Base-by-base conservation (phyloP, 2,888 invertebrate species). In the Dicranocentrus wangi region DNA sequence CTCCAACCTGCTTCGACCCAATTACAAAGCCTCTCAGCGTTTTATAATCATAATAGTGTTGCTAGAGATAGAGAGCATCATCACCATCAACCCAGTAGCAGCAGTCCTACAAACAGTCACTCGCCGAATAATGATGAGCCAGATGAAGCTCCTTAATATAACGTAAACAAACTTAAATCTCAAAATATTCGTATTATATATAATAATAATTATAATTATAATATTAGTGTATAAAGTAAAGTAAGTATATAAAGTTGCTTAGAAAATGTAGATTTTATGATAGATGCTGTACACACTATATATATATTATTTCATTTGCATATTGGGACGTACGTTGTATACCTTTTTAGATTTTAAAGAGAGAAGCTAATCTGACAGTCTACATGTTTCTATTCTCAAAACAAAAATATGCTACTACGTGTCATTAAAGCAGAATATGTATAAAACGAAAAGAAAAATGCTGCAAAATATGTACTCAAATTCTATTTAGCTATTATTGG, bases 81-180 rank as follows among this genome's bases (percentile, higher is more conserved):
- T 63, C 60, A 42, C 13, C 84, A 84, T 61, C 83, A 78, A 17
- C 80, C 83, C 13, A 80, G 77, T 47, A 85, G 85, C 66, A 81
- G 81, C 60, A 86, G 86, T 81, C 86, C 86, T 17, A 83, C 86
- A 39, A 85, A 85, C 81, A 85, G 85, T 85, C 86, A 86, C 69
- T 85, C 85, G 25, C 84, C 85, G 58, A 83, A 83, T 66, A 84
- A 85, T 71, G 85, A 85, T 15, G 85, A 86, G 71, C 75, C 81
- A 5, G 86, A 86, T 73, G 86, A 86, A 43, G 85, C 85, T 70
- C 85, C 85, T 5, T 80, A 83, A 77, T 66, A 15, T 13, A 47
- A 65, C 51, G 65, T 65, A 42, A 77, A 25, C 60, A 25, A 60
- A 32, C 27, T 55, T 58, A 76, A 75, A 55, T 69, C 55, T 53